These are phyloP conservation scores for Diplazon laetatorius DNA, from an alignment of 2,888 invertebrate species.

Conservation along the genomic window DNA sequence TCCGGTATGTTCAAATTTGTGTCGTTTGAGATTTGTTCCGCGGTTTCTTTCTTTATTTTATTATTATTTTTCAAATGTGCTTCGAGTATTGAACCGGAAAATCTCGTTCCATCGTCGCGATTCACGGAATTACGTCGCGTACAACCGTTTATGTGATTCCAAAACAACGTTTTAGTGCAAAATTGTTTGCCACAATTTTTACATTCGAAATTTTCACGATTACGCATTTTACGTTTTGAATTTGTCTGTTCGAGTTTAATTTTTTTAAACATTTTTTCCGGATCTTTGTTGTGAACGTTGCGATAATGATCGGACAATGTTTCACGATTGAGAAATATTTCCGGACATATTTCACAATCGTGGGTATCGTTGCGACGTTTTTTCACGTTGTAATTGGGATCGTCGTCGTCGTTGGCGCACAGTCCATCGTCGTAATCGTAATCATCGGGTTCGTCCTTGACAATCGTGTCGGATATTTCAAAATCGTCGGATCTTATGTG, in stretches of 20 bases:
- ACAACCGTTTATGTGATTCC: conserved; percentile 78
- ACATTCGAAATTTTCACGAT: conserved; percentile 77
- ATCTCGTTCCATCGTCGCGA: conserved; percentile 52
- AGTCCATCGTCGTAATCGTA: conserved; percentile 75
- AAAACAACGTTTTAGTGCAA: conserved; percentile 77
- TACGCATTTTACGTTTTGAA: conserved; percentile 68
- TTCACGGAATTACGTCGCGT: conserved; percentile 63
- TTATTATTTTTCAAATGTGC: conserved; percentile 79
- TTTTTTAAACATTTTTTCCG: conserved; percentile 74
- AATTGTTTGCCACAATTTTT: conserved; percentile 79
- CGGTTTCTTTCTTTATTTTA: conserved; percentile 74
- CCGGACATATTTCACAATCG: conserved; percentile 80
- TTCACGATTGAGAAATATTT: conserved; percentile 78
- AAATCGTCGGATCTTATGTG: conserved; percentile 72
- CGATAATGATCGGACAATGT: conserved; percentile 78
- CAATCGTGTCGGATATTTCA: conserved; percentile 71
- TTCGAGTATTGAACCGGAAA: conserved; percentile 76
- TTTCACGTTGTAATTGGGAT: no score
- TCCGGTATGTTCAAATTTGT: conserved; percentile 80
- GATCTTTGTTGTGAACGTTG: conserved; percentile 79
- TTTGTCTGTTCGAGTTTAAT: conserved; percentile 66
- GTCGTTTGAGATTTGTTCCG: conserved; percentile 68
- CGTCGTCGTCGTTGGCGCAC: conserved; percentile 71
- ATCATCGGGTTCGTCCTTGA: conserved; percentile 80
- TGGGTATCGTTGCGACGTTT: conserved; percentile 76